Percentiles rank a stretch among this genome's conserved stretches.
These are phyloP conservation scores for Polydrusus pterygomalis DNA, from an alignment of 2,888 invertebrate genomes.

Conservation along the genomic window DNA sequence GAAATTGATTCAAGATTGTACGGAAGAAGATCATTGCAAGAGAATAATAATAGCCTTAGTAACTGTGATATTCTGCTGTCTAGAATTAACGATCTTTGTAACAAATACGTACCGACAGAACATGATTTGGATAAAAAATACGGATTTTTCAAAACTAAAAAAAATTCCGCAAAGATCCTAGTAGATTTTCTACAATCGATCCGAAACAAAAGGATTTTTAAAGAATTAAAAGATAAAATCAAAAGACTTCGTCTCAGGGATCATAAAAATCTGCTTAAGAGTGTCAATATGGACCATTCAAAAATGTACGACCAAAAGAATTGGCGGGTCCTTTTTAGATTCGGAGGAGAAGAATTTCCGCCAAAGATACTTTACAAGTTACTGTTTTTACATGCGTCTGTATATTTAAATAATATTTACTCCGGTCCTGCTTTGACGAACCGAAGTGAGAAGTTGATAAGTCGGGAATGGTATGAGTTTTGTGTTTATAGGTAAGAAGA, in stretches of 20 bases:
- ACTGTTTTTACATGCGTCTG: background rate
- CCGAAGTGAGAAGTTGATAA: background rate
- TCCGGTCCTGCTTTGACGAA: no score
- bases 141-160: background rate
- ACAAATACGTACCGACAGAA: constrained; percentile 10
- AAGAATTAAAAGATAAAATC: constrained; percentile 6
- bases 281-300: constrained; percentile 17
- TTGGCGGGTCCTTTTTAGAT: constrained; percentile 17
- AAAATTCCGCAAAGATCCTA: background rate
- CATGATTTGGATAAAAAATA: background rate
- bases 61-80: background rate
- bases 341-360: constrained; percentile 36
- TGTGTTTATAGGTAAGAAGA: constrained; percentile 23
- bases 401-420: constrained; percentile 6
- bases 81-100: constrained; percentile 5
- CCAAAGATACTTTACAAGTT: constrained; percentile 44
- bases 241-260: constrained; percentile 10
- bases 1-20: background rate
- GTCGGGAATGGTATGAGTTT: constrained; percentile 12
- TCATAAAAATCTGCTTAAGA: constrained; percentile 26
- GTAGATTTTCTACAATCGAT: background rate
- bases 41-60: background rate
- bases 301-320: constrained; percentile 26
- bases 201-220: constrained; percentile 20
- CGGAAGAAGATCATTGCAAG: background rate